A percentile compares a stretch with the other conserved stretches of the same genome.
These are phyloP conservation scores for Coptodon rendalli DNA, from an alignment of 2,113 vertebrate genomes.

Conservation along the genomic window DNA sequence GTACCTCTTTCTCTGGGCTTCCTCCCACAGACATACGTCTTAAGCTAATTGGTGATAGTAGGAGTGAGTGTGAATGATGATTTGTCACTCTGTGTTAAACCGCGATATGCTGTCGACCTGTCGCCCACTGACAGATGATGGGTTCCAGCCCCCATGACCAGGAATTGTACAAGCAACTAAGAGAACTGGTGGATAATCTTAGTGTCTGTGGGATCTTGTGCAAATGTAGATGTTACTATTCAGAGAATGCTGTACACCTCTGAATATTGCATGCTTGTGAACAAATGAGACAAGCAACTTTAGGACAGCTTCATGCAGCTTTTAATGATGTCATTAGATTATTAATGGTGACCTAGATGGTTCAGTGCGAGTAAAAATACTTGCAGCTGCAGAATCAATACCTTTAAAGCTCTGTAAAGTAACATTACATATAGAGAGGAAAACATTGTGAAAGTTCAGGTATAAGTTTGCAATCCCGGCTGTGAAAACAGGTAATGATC, in stretches of 20 bases:
- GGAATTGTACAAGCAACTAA: background rate
- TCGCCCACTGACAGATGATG: background rate
- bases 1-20: background rate
- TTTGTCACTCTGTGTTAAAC: background rate
- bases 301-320: background rate
- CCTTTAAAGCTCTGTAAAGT: background rate
- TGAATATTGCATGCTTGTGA: background rate
- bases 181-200: background rate
- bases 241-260: background rate
- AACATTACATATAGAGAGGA: background rate
- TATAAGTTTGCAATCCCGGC: background rate
- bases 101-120: background rate
- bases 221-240: background rate
- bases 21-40: background rate
- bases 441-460: background rate
- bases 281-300: background rate
- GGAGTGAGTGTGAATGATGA: background rate
- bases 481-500: background rate
- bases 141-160: background rate
- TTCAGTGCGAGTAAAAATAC: background rate
- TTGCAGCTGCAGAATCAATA: background rate
- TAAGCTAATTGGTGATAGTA: background rate
- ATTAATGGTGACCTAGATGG: background rate
- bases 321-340: background rate
- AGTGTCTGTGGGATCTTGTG: background rate